phyloP scores from a whole-genome alignment of 2,113 vertebrate species.

The Oreochromis aureus region DNA sequence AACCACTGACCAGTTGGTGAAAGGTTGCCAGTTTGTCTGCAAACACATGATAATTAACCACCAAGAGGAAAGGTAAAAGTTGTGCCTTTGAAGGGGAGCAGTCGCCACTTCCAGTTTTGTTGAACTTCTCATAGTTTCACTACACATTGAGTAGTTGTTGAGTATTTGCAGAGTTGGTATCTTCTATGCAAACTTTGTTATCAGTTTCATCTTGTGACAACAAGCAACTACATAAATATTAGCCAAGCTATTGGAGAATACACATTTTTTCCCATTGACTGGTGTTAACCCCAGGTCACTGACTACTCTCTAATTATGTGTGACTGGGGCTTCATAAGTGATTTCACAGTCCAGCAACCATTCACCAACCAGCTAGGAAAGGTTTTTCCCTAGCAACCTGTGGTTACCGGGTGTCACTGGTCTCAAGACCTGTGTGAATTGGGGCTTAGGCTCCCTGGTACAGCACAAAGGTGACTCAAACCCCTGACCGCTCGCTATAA shows the following conservation, averaged over 20 bases:
- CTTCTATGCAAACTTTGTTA: fast-evolving
- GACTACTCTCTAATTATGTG: not conserved
- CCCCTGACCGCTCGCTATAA: not conserved
- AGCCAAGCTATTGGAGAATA: not conserved
- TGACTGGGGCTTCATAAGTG: not conserved
- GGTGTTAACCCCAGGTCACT: not conserved
- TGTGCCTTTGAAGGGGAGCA: not conserved
- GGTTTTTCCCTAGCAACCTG: not conserved
- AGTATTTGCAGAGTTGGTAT: not conserved
- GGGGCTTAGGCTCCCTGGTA: not conserved
- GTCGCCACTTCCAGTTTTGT: not conserved
- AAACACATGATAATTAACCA: not conserved
- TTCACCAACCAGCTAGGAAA: not conserved
- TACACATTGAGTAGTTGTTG: not conserved
- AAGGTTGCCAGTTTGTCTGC: not conserved
- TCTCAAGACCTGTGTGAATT: not conserved
- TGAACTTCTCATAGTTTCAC: not conserved
- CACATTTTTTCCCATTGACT: not conserved
- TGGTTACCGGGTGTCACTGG: not conserved
- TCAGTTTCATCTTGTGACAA: not conserved
- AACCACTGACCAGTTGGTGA: not conserved
- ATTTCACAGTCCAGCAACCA: not conserved
- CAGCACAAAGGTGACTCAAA: not conserved
- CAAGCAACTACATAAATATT: not conserved
- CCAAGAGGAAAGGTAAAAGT: not conserved